Base-by-base conservation (phyloP, 2,888 invertebrate species). In the Drosophila quinaria region DNA sequence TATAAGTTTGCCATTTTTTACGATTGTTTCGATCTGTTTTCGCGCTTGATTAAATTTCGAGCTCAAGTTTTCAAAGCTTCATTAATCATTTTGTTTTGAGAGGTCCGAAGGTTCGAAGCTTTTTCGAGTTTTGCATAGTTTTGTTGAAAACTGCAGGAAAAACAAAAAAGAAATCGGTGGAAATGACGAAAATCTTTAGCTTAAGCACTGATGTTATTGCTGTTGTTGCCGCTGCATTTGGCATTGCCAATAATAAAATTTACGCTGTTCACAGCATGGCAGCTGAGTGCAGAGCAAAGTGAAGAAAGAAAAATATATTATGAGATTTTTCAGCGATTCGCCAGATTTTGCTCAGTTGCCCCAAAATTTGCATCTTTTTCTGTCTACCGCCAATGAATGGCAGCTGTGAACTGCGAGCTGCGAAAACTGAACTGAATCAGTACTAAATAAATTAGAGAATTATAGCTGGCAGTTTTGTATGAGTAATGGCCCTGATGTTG, bases 31-130 rank as follows among this genome's bases (percentile, higher is more conserved):
- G 78, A 75, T 87, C 79, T 84, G 82, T 75, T 78, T 76, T 78
- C 61, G 75, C 85, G 89, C 89, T 89, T 86, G 86, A 86, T 86
- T 86, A 89, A 89, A 89, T 89, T 86, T 89, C 1, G 61, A 70
- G 74, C 86, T 64, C 85, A 80, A 77, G 64, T 87, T 84, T 77
- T 69, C 54, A 70, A 70, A 71, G 85, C 80, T 87, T 86, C 86
- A 86, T 86, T 86, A 87, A 86, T 86, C 86, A 86, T 85, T 69
- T 78, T 62, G 71, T 73, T 69, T 58, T 67, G 63, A 15, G 69
- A 41, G 55, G 60, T 19, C 52, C 39, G 51, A 25, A 25, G n/a
- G 42, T 39, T 47, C 29, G 15, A 8, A 11, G 37, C 41, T 44
- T 35, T 35, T 33, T 35, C 22, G 52, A 39, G 37, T 50, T 68